phyloP scores from a whole-genome alignment of 1,140 invertebrate species.

The Macrosteles quadrilineatus region DNA sequence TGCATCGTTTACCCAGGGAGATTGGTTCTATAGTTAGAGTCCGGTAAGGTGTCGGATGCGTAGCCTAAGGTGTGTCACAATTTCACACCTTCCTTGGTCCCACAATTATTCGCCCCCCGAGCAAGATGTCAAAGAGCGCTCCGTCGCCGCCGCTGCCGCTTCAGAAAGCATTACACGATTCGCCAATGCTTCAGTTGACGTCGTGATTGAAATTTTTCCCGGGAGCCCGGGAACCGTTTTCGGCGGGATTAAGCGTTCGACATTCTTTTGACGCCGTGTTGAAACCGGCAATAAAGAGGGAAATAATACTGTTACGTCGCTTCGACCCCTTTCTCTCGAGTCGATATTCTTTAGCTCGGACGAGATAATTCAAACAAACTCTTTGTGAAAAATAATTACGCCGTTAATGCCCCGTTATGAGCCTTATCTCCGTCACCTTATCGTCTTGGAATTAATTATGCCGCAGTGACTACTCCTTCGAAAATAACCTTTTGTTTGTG shows the following conservation, averaged over 20 bases:
- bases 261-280: constrained; percentile 11
- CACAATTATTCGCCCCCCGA: not conserved
- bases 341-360: not conserved
- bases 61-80: not conserved
- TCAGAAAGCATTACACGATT: not conserved
- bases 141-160: not conserved
- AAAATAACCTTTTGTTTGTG: too few species aligned
- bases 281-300: constrained; percentile 13
- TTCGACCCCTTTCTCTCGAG: not conserved
- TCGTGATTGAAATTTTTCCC: constrained; percentile 11
- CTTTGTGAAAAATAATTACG: constrained; percentile 14
- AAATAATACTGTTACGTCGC: not conserved
- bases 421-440: not conserved
- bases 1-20: too few species aligned
- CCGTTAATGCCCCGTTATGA: not conserved
- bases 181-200: not conserved
- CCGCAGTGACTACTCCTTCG: too few species aligned
- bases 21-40: not conserved
- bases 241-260: constrained; percentile 3
- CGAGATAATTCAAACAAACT: not conserved
- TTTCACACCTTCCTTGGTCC: not conserved
- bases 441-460: not conserved
- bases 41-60: not conserved
- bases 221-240: not conserved
- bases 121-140: not conserved